Base-by-base conservation (phyloP, 2,113 vertebrate genomes). In the Colossoma macropomum region DNA sequence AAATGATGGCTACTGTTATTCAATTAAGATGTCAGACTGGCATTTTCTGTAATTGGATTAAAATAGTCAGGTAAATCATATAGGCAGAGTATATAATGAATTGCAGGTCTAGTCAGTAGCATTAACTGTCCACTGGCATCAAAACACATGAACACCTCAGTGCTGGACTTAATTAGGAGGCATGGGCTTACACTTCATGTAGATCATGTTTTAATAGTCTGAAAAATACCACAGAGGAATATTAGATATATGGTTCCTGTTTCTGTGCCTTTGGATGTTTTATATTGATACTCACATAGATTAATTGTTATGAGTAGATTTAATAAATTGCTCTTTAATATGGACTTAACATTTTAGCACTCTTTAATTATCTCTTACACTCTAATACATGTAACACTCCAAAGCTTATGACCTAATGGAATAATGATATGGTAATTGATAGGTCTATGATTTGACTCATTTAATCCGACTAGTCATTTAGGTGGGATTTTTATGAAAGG, bases 31-130 rank as follows among this genome's bases (percentile, higher is more conserved):
- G 60, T 76, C 45, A 70, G 52, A 77, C 50, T 76, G 62, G 56
- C 28, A n/a, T 82, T 59, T 76, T 82, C 19, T 69, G 34, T 82
- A 82, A 82, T 82, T 77, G 34, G 74, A 82, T 82, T 82, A 70
- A 52, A 63, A 28, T 10, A 15, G 73, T 59, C 50, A 48, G 9
- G 62, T 76, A 77, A 77, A 48, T 59, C 73, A 70, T 82, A 82
- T 12, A 76, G 72, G 59, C 3, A 63, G 70, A 54, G 68, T 4
- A 77, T 48, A 25, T 82, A 82, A 82, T 76, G 72, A 76, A 76
- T 82, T 70, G 32, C 32, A 82, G 21, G 81, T 82, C 81, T 77
- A 82, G 72, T 75, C 80, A 82, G 59, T 5, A 60, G 34, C 45
- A 76, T 82, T 76, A 82, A 75, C 32, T 76, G 30, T 75, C 50